phyloP scores from a whole-genome alignment of 2,797 vertebrate species.

The Parambassis ranga region DNA sequence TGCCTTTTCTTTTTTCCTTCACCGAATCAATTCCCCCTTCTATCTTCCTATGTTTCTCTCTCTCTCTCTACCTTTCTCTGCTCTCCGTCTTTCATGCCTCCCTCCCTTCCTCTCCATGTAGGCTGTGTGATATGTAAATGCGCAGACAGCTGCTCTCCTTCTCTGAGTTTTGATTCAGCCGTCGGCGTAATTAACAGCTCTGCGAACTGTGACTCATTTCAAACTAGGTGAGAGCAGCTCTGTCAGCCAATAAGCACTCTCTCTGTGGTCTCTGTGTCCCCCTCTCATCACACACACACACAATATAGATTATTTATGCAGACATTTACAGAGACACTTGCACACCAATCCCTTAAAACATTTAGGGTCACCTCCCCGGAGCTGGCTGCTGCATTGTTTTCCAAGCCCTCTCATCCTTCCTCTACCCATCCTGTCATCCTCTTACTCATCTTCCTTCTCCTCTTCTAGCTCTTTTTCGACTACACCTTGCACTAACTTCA shows the following conservation, averaged over 20 bases:
- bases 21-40: slow-evolving; percentile 28
- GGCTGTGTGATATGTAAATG: slow-evolving; percentile 81
- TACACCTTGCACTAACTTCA: slow-evolving; percentile 47
- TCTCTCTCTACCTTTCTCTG: slow-evolving; percentile 18
- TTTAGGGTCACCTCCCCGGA: slow-evolving; percentile 15
- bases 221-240: slow-evolving; percentile 72
- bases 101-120: slow-evolving; percentile 53
- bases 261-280: slow-evolving; percentile 13
- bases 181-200: slow-evolving; percentile 76
- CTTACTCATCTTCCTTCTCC: not conserved
- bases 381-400: slow-evolving; percentile 1
- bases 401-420: not conserved
- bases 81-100: slow-evolving; percentile 43
- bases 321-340: slow-evolving; percentile 9
- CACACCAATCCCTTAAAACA: slow-evolving; percentile 1
- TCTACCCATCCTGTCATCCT: slow-evolving; percentile 15
- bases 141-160: slow-evolving; percentile 77
- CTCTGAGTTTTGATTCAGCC: slow-evolving; percentile 72
- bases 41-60: slow-evolving; percentile 27
- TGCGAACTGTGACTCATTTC: slow-evolving; percentile 73
- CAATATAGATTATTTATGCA: not conserved
- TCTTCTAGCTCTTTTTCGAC: slow-evolving; percentile 12
- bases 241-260: slow-evolving; percentile 51
- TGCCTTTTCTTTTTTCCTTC: slow-evolving; percentile 15
- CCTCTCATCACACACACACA: not conserved